These are phyloP conservation scores for Melitaea athalia DNA, from an alignment of 2,888 invertebrate species.

Conservation along the genomic window DNA sequence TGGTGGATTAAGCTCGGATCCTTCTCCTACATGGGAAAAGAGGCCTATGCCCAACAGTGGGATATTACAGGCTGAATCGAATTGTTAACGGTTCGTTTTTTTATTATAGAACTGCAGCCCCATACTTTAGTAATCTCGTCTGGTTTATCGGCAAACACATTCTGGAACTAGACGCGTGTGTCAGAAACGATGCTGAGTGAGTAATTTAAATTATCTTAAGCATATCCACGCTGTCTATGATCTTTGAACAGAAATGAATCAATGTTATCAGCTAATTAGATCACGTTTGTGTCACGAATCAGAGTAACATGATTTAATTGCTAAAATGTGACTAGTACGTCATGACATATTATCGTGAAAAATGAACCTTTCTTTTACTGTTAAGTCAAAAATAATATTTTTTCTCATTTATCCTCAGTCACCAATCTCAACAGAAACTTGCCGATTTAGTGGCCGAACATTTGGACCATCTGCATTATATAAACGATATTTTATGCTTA, in stretches of 20 bases:
- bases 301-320: not conserved
- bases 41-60: too few relatives aligned
- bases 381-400: not conserved
- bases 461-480: constrained; percentile 97
- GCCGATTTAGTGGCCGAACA: constrained; percentile 98
- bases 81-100: not conserved
- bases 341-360: not conserved
- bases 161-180: constrained; percentile 96
- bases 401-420: constrained; percentile 82
- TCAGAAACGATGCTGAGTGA: constrained; percentile 97
- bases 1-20: too few relatives aligned
- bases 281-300: not conserved
- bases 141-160: constrained; percentile 99
- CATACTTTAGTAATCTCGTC: constrained; percentile 98
- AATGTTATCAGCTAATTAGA: constrained; percentile 6
- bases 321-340: not conserved
- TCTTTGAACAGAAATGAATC: constrained; percentile 4
- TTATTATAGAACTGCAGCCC: constrained; percentile 91
- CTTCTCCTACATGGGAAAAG: too few relatives aligned
- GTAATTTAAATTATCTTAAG: constrained; percentile 49
- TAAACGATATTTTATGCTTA: constrained; percentile 97
- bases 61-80: too few relatives aligned
- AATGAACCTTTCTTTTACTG: not conserved
- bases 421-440: constrained; percentile 93
- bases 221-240: not conserved